Percentiles rank a stretch among this genome's conserved stretches.
phyloP scores from a whole-genome alignment of 2,797 vertebrate species.

The Heliangelus exortis region DNA sequence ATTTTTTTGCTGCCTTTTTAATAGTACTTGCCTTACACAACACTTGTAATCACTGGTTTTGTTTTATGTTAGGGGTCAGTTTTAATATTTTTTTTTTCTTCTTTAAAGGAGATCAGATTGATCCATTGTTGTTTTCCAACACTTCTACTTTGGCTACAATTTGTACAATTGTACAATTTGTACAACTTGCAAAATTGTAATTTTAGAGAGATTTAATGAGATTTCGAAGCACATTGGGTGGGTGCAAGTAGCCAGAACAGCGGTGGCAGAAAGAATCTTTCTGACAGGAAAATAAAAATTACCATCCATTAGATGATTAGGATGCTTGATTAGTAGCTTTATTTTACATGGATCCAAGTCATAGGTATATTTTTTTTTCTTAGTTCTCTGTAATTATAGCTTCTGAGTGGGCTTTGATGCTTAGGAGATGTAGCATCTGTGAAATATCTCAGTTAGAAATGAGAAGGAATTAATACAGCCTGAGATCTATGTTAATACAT shows the following conservation, averaged over 20 bases:
- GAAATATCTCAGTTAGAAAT: neutral
- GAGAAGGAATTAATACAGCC: neutral
- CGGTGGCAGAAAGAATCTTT: neutral
- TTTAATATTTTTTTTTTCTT: neutral
- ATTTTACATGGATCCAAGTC: neutral
- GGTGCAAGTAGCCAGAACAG: neutral
- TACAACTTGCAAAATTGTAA: neutral
- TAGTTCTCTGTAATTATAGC: neutral
- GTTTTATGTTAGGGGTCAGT: neutral
- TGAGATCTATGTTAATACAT: neutral
- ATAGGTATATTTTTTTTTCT: neutral
- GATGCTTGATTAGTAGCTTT: neutral
- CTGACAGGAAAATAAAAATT: neutral
- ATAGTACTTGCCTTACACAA: neutral
- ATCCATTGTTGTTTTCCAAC: neutral
- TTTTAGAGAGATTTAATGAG: neutral
- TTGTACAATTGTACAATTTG: neutral
- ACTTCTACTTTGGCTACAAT: neutral
- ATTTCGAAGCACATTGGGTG: neutral
- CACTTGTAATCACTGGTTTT: neutral
- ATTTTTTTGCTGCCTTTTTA: neutral
- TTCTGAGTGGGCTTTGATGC: neutral
- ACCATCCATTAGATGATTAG: neutral
- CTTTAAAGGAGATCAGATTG: neutral
- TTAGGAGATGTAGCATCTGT: neutral